Evolutionary conservation across 2,797 vertebrate genomes (phyloP).

Genomic region (Moxostoma hubbsi): DNA sequence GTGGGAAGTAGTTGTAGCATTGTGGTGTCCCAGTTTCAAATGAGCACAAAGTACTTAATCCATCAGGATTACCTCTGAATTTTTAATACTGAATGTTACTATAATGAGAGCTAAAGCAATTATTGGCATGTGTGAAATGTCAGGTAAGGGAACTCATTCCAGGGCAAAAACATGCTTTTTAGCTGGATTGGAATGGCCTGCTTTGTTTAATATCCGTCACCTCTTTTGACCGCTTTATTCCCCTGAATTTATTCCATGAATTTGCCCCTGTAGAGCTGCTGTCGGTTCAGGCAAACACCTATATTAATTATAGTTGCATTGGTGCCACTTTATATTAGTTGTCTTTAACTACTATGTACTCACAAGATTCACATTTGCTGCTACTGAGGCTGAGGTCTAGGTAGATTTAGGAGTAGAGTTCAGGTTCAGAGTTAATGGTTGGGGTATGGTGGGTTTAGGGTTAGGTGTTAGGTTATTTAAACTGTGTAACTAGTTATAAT

Average conservation of each 20-base stretch:
- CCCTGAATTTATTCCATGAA: conserved; percentile 1
- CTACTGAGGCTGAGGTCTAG: too few species aligned
- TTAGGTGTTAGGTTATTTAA: too few species aligned
- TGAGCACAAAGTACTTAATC: conserved; percentile 34
- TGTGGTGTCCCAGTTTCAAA: conserved; percentile 52
- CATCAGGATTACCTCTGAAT: conserved; percentile 43
- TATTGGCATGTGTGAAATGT: conserved; percentile 26
- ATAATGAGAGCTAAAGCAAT: conserved; percentile 32
- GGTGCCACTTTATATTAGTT: too few species aligned
- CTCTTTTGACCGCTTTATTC: neutral
- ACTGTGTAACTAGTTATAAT: too few species aligned
- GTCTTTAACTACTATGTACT: too few species aligned
- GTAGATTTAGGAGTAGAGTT: neutral
- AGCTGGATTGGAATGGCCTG: neutral
- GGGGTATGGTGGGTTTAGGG: too few species aligned
- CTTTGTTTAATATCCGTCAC: neutral
- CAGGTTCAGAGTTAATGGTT: too few species aligned
- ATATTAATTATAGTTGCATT: conserved; percentile 10
- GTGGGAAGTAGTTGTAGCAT: conserved; percentile 40
- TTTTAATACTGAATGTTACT: conserved; percentile 42
- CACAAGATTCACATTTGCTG: too few species aligned
- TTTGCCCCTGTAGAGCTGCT: neutral
- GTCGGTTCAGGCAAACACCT: conserved; percentile 23
- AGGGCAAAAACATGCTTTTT: neutral
- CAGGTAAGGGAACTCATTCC: conserved; percentile 10